Percentiles rank a stretch among this genome's conserved stretches.
These are phyloP conservation scores for Drosophila persimilis DNA, from an alignment of 1,140 invertebrate genomes.

Conservation along the genomic window DNA sequence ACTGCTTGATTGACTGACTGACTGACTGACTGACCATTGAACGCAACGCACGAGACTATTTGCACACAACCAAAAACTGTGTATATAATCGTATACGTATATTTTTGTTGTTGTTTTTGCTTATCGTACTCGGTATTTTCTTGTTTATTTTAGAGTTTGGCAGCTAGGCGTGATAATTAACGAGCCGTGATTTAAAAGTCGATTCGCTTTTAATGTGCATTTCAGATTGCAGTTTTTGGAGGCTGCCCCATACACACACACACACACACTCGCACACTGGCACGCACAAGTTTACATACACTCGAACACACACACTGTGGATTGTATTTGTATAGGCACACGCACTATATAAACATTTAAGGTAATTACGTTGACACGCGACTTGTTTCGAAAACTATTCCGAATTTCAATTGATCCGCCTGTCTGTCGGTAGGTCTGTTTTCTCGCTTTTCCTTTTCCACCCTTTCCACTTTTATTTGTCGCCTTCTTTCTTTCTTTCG, in stretches of 20 bases:
- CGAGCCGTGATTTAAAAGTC: constrained; percentile 65
- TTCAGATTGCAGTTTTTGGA: constrained; percentile 66
- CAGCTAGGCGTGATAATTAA: constrained; percentile 75
- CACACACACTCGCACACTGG: constrained; percentile 9
- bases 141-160: constrained; percentile 46
- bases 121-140: constrained; percentile 19
- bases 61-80: constrained; percentile 21
- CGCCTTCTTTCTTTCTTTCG: constrained; percentile 21
- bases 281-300: constrained; percentile 21
- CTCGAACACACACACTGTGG: background rate
- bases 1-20: constrained; percentile 39
- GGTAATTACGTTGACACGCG: constrained; percentile 68
- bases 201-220: constrained; percentile 64
- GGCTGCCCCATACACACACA: constrained; percentile 46
- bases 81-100: background rate
- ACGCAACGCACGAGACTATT: constrained; percentile 56
- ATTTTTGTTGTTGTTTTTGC: constrained; percentile 5
- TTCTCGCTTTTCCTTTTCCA: constrained; percentile 38
- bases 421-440: constrained; percentile 18
- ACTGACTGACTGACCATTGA: constrained; percentile 37
- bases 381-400: constrained; percentile 68
- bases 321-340: constrained; percentile 24
- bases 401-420: constrained; percentile 32
- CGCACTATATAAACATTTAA: constrained; percentile 56
- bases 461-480: constrained; percentile 14